Conservation (phyloP, 1,140 invertebrate species). For the Spodoptera litura region DNA sequence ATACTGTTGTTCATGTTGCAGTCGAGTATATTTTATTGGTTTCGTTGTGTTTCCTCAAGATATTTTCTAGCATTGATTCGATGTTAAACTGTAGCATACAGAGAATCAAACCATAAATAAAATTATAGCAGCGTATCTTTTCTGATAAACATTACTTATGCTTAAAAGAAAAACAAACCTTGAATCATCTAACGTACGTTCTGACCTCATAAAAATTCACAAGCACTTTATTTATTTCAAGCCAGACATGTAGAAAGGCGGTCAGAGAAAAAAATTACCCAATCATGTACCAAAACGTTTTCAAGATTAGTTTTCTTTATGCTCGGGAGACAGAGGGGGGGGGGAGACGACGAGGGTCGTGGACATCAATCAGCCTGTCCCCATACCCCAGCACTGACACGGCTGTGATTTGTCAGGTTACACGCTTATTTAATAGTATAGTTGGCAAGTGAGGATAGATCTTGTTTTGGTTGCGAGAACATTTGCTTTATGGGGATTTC, state of each 20-base stretch:
- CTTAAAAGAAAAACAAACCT: not conserved
- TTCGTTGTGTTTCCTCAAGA: too few relatives aligned
- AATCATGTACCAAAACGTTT: slow-evolving; percentile 48
- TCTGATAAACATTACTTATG: too few relatives aligned
- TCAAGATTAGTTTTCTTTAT: slow-evolving; percentile 50
- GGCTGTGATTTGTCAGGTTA: slow-evolving; percentile 55
- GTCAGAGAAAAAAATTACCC: slow-evolving; percentile 46
- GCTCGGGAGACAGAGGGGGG: slow-evolving; percentile 36
- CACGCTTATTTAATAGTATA: slow-evolving; percentile 56
- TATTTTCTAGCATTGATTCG: too few relatives aligned
- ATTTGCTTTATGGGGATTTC: not conserved
- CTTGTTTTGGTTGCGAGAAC: slow-evolving; percentile 4
- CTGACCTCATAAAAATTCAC: slow-evolving; percentile 29
- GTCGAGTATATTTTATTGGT: too few relatives aligned
- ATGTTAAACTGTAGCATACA: too few relatives aligned
- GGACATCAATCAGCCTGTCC: slow-evolving; percentile 53
- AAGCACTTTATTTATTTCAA: slow-evolving; percentile 38
- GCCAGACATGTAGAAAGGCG: slow-evolving; percentile 36
- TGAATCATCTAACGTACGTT: not conserved
- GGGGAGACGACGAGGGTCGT: slow-evolving; percentile 39
- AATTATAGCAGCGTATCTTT: too few relatives aligned
- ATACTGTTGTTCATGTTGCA: not conserved
- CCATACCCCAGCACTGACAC: slow-evolving; percentile 38
- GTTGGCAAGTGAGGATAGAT: slow-evolving; percentile 33
- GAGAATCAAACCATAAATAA: too few relatives aligned